Conservation (phyloP, 2,797 vertebrate species). For the Sitta carolinensis region DNA sequence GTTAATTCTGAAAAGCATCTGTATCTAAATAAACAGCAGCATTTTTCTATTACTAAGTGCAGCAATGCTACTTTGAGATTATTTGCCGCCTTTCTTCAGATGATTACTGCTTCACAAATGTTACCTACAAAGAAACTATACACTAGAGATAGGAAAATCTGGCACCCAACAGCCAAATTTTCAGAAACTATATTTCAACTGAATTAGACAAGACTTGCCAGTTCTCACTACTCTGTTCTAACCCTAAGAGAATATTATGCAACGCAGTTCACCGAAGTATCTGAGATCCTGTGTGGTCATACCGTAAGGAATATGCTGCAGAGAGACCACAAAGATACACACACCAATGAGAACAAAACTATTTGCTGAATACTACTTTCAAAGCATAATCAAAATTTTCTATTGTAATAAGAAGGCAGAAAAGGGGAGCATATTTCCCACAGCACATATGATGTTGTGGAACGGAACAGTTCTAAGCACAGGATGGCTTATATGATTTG, state of each 20-base stretch:
- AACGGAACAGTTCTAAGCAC: neutral
- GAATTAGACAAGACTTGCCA: neutral
- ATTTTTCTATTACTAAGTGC: neutral
- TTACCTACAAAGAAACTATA: neutral
- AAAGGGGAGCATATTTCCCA: neutral
- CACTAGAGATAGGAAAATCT: neutral
- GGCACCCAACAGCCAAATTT: neutral
- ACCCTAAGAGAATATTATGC: neutral
- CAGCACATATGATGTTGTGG: neutral
- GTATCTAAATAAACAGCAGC: neutral
- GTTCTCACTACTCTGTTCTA: neutral
- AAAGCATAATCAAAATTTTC: neutral
- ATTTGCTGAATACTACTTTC: neutral
- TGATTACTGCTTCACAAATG: neutral
- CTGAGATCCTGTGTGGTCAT: neutral
- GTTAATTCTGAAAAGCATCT: neutral
- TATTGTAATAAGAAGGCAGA: neutral
- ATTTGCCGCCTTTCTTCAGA: neutral
- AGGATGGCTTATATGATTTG: neutral
- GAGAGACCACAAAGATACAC: neutral
- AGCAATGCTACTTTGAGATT: rapidly evolving
- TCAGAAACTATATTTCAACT: neutral
- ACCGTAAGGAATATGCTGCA: neutral
- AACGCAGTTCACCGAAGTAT: neutral
- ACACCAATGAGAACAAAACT: neutral